A percentile compares a stretch with the other conserved stretches of the same genome.
Evolutionary conservation across 2,113 vertebrate genomes (phyloP).

Genomic region (Chaetorhynchus papuensis): DNA sequence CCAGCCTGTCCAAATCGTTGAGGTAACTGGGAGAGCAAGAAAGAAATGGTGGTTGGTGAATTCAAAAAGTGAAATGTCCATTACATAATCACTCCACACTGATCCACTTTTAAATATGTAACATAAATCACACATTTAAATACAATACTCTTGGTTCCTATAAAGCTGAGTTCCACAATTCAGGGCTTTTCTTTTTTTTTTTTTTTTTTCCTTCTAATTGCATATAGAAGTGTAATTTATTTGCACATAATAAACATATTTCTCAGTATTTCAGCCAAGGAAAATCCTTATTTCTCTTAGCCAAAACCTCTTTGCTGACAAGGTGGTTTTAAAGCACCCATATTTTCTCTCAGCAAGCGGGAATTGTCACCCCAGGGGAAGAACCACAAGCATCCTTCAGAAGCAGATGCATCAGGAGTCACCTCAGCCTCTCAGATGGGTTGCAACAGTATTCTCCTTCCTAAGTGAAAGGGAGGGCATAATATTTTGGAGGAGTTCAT

Average conservation of each 20-base stretch:
- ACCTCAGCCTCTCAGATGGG: neutral
- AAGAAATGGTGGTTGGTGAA: neutral
- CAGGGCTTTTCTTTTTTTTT: neutral
- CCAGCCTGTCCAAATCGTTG: slow-evolving; percentile 70
- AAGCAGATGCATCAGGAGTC: neutral
- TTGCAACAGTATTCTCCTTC: neutral
- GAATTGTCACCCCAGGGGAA: neutral
- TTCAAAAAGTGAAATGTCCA: neutral
- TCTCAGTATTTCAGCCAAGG: neutral
- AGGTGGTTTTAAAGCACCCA: too few relatives aligned
- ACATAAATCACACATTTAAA: neutral
- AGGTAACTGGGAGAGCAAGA: slow-evolving; percentile 65
- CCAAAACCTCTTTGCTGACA: too few relatives aligned
- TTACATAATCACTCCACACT: neutral
- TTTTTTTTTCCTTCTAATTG: neutral
- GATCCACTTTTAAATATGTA: neutral
- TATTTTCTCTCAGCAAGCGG: neutral
- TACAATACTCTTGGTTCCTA: fast-evolving
- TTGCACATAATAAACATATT: neutral
- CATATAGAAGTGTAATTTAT: neutral
- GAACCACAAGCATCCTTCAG: neutral
- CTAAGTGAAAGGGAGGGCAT: neutral
- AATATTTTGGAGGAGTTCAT: neutral
- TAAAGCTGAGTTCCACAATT: neutral
- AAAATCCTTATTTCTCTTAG: neutral